Conservation (phyloP, 2,888 invertebrate species). For the Arctia plantaginis region DNA sequence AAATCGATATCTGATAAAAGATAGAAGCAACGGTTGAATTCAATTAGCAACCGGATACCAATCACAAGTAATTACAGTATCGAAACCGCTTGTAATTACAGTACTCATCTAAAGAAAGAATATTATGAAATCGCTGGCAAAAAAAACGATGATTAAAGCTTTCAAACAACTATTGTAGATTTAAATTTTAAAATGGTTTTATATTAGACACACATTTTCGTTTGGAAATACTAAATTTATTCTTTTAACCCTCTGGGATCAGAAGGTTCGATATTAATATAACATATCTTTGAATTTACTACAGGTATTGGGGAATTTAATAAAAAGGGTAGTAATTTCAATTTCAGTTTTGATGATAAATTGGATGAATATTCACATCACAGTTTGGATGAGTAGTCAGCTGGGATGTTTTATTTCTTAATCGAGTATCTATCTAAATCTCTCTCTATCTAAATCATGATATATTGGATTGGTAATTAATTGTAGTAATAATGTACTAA, state of each 20-base stretch:
- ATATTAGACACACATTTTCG: neutral
- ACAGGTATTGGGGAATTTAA: neutral
- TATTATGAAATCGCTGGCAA: constrained; percentile 6
- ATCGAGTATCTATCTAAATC: too few relatives aligned
- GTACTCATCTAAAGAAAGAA: constrained; percentile 7
- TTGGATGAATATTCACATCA: neutral
- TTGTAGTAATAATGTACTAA: too few relatives aligned
- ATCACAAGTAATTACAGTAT: constrained; percentile 17
- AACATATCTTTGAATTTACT: constrained; percentile 2
- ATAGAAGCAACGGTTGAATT: constrained; percentile 15
- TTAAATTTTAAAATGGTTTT: neutral
- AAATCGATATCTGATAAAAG: constrained; percentile 17
- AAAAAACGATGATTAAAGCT: neutral
- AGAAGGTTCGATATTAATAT: constrained; percentile 4
- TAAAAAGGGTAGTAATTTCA: constrained; percentile 1
- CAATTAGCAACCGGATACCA: constrained; percentile 19
- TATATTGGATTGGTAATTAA: neutral
- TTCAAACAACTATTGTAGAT: neutral
- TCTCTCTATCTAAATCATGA: too few relatives aligned
- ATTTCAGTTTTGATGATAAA: neutral
- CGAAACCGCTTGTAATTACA: constrained; percentile 5
- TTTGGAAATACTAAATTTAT: constrained; percentile 6
- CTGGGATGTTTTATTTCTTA: neutral
- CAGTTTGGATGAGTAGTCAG: neutral
- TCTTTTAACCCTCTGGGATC: constrained; percentile 4